Evolutionary conservation across 64 coral and sea anemone genomes (phyloP).

Genomic region (Porites lutea): DNA sequence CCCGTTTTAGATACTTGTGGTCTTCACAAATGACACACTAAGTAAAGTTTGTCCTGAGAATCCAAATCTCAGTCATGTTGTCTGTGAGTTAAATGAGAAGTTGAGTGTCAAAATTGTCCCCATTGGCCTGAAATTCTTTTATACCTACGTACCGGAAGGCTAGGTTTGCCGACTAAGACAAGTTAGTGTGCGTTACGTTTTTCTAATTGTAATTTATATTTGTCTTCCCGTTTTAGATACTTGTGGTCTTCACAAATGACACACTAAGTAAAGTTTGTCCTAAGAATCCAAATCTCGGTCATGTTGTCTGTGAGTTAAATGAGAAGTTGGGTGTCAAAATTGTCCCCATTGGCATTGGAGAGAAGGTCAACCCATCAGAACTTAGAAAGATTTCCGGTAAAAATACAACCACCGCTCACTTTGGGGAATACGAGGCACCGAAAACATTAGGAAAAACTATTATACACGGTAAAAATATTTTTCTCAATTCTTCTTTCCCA

Average conservation of each 20-base stretch:
- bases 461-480: neutral
- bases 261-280: neutral
- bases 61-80: neutral
- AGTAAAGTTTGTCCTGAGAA: neutral
- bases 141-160: no score
- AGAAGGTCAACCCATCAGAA: neutral
- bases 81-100: neutral
- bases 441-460: constrained; percentile 6
- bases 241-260: constrained; percentile 20
- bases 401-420: neutral
- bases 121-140: no score
- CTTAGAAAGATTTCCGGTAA: neutral
- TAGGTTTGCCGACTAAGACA: no score
- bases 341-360: constrained; percentile 19
- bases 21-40: neutral
- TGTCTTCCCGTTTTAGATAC: neutral
- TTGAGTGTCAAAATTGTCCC: neutral
- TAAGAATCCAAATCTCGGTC: neutral
- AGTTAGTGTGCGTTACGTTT: no score
- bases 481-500: no score
- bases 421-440: constrained; percentile 2
- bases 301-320: neutral
- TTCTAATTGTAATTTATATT: neutral
- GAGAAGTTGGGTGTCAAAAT: neutral
- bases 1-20: neutral